Conservation (phyloP, 2,113 vertebrate species). For the Scartelaos histophorus region DNA sequence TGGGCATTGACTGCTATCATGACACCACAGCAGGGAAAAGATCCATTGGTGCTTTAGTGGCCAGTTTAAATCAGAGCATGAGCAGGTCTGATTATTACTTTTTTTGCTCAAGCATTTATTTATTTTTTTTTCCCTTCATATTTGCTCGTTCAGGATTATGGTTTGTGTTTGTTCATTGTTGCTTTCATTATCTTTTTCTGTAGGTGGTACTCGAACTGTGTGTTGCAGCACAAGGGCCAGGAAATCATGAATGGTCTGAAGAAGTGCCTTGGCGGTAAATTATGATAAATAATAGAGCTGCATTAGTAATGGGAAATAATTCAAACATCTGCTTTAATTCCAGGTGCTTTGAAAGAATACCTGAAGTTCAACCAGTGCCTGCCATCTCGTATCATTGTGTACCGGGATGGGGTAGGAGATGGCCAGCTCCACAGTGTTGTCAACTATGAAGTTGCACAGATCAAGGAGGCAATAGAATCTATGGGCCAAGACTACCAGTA, state of each 20-base stretch:
- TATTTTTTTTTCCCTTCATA: not conserved
- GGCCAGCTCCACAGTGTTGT: conserved; percentile 89
- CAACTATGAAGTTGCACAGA: conserved; percentile 88
- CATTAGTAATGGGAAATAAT: not conserved
- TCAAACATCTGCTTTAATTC: not conserved
- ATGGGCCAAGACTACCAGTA: conserved; percentile 85
- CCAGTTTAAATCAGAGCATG: conserved; percentile 89
- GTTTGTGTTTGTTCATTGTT: not conserved
- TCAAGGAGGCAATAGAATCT: conserved; percentile 85
- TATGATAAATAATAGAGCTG: not conserved
- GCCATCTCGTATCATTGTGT: conserved; percentile 89
- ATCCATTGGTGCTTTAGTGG: conserved; percentile 90
- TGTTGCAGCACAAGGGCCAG: conserved; percentile 86
- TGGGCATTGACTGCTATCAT: conserved; percentile 96
- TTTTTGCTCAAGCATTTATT: not conserved
- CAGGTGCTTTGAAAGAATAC: conserved; percentile 86
- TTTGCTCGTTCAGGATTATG: not conserved
- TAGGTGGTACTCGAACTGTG: conserved; percentile 94
- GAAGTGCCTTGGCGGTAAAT: conserved; percentile 81
- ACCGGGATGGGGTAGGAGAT: conserved; percentile 93
- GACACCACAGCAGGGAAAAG: conserved; percentile 82
- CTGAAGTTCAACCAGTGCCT: conserved; percentile 81
- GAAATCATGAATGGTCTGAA: conserved; percentile 94
- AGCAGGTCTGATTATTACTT: conserved; percentile 77
- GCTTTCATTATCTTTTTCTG: not conserved